Evolutionary conservation across 2,113 vertebrate species (phyloP), one percentile per base, ranked within the genome.

Genomic region (Cyrtonyx montezumae): DNA sequence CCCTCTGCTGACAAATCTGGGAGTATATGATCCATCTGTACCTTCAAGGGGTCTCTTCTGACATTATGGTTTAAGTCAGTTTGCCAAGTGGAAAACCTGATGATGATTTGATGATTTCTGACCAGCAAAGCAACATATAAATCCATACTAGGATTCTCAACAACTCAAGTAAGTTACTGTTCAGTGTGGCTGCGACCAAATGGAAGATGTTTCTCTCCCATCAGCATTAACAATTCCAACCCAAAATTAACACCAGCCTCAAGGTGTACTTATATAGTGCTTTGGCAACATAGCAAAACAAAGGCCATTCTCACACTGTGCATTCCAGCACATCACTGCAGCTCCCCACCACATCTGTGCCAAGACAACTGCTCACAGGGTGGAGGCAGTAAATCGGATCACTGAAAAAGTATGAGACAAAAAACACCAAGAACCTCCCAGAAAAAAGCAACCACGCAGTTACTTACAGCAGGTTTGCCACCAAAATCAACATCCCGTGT

Each of bases 91-190:
- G 53, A 75, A 86, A 78, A 45, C 15, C 37, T 37, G 37, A 30
- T 62, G 13, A 62, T 22, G 61, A 40, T 40, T 5, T 40, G 40
- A 40, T 12, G 40, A 21, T 3, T 48, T 87, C 68, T 83, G 73
- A 28, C 18, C 49, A 93, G 6, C 6, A 32, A 18, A 58, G 9
- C 11, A 79, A 32, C 26, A 85, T 62, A 79, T 37, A 70, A 88
- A 51, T 7, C 8, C 0, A 0, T 23, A 56, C 5, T 30, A 62
- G 30, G n/a, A 90, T 58, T 67, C 70, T 36, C 21, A 49, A 11
- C 53, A 62, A 40, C 4, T 0, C 6, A 71, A 65, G 8, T 13
- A 46, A 1, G 1, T 30, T 40, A 48, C 25, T 56, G 13, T 17
- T 53, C 10, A 78, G 26, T 23, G 62, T 0, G 1, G 42, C 46